Evolutionary conservation across 2,888 invertebrate genomes (phyloP), one percentile per base, ranked within the genome.

Genomic region (Schizotus pectinicornis): DNA sequence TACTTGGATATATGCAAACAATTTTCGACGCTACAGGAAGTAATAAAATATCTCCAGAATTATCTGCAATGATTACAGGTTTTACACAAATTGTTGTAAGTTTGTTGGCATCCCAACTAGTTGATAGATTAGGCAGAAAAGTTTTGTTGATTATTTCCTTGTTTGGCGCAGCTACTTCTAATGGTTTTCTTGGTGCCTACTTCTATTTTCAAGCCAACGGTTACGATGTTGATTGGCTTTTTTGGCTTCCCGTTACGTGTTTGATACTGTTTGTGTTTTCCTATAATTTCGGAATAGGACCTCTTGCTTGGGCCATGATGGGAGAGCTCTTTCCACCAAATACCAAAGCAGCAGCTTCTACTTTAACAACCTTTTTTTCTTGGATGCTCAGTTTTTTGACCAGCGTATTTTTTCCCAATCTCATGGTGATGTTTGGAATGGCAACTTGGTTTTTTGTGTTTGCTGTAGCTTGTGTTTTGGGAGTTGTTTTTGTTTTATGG

Each of bases 261-360:
- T 77, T 92, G 34, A 83, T 92, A 1, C 64, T 88, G 7, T 92
- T 88, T 80, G 88, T 91, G 58, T 79, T 87, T 50, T 85, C 88
- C 0, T 92, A 91, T 79, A 88, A 90, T 59, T 2, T 72, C 79
- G 86, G 87, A 1, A 84, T 89, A 47, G 92, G 94, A 1, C 89
- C 91, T 0, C 76, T 92, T 34, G 88, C 91, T 0, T 92, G 92
- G 92, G 88, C 91, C 0, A 86, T 93, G 35, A 86, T 91, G 82
- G 88, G 90, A 0, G 94, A 94, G 77, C 84, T 94, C 78, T 88
- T 94, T 77, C 87, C 94, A 31, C 80, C 88, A 0, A 88, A 90
- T 65, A 88, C 91, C 1, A 91, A 91, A 77, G 86, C 89, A 0
- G 80, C 85, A 14, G 90, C 90, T 0, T 59, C 62, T 8, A 64